Conservation (phyloP, 2,113 vertebrate genomes). For the Sylvietta virens region DNA sequence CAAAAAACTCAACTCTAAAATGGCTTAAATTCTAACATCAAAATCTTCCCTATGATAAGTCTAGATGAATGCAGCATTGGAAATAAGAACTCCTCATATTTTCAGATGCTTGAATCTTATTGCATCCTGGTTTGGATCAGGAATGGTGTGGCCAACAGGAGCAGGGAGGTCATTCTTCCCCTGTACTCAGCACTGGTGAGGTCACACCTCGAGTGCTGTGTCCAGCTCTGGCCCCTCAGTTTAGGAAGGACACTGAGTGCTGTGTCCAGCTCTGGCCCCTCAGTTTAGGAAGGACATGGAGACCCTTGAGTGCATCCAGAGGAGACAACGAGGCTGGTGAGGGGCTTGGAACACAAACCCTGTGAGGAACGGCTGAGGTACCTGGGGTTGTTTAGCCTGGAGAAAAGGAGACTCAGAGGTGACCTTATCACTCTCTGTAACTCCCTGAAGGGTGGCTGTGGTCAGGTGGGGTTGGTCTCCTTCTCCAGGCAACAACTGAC, state of each 20-base stretch:
- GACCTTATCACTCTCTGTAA: neutral
- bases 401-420: neutral
- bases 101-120: neutral
- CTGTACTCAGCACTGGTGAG: neutral
- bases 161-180: neutral
- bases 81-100: neutral
- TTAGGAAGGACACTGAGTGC: neutral
- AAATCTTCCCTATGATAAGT: neutral
- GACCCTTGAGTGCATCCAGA: accelerated
- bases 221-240: neutral
- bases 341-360: neutral
- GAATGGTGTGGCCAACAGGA: neutral
- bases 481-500: neutral
- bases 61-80: neutral
- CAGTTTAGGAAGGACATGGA: neutral
- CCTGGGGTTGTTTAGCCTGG: neutral
- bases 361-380: neutral
- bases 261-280: neutral
- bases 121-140: neutral
- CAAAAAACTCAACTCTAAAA: neutral
- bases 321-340: neutral
- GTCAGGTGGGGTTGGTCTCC: neutral
- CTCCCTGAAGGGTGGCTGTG: neutral
- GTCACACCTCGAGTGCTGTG: neutral
- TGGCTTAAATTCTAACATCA: neutral